phyloP scores from a whole-genome alignment of 2,888 invertebrate genomes.

The Netelia melanura region DNA sequence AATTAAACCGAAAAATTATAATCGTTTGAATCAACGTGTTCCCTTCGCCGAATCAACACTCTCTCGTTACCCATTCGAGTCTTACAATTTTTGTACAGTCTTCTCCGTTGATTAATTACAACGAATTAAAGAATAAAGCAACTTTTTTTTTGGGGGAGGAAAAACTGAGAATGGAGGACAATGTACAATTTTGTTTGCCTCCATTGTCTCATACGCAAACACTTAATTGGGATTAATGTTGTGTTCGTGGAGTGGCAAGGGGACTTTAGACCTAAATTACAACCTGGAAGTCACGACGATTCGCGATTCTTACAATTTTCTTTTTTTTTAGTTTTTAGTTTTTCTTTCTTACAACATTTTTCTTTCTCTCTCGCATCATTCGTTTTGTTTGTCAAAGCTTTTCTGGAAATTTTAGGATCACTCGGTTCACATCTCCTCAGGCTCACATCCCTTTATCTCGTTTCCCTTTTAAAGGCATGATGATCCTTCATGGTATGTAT shows the following conservation, averaged over 20 bases:
- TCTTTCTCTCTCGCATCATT: neutral
- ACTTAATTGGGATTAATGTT: no score
- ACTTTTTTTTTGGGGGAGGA: no score
- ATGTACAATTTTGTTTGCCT: conserved; percentile 46
- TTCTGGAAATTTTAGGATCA: neutral
- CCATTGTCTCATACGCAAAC: no score
- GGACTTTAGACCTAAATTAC: no score
- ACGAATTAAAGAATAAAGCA: conserved; percentile 51
- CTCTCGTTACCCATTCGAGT: conserved; percentile 35
- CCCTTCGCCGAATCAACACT: conserved; percentile 18
- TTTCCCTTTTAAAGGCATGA: conserved; percentile 43
- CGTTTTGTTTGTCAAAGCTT: neutral
- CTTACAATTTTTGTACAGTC: conserved; percentile 57
- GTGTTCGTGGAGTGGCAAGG: no score
- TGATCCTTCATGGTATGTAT: conserved; percentile 44
- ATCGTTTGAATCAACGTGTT: neutral
- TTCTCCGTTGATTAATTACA: conserved; percentile 49
- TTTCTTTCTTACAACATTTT: conserved; percentile 13
- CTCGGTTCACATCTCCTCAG: neutral
- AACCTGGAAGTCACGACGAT: no score
- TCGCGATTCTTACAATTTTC: no score
- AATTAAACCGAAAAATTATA: neutral
- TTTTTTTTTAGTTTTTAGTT: no score
- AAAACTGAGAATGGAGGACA: conserved; percentile 5
- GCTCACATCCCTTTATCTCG: conserved; percentile 16